A percentile compares a stretch with the other conserved stretches of the same genome.
These are phyloP conservation scores for Heteronetta atricapilla DNA, from an alignment of 2,113 vertebrate species.

Conservation along the genomic window DNA sequence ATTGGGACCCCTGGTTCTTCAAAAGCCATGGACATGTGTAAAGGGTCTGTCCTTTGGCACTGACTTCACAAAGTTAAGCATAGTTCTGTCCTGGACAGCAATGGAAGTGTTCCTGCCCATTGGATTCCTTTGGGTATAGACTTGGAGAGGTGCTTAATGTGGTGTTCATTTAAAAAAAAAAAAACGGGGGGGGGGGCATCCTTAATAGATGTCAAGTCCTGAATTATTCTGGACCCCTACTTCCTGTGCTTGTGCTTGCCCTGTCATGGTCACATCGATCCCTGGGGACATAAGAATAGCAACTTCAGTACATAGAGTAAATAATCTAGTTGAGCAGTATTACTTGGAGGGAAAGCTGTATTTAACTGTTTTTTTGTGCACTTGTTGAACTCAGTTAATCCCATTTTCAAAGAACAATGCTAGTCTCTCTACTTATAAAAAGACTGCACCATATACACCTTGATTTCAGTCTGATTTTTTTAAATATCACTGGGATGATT, in stretches of 20 bases:
- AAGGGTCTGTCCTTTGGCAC: not conserved
- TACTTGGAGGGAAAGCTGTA: not conserved
- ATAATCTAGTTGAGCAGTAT: not conserved
- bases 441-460: not conserved
- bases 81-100: not conserved
- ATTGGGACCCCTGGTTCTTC: not conserved
- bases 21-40: not conserved
- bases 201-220: not conserved
- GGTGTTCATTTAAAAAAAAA: too few relatives aligned
- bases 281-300: not conserved
- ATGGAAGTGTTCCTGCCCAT: not conserved
- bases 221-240: not conserved
- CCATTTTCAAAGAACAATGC: not conserved
- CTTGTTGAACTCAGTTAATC: constrained; percentile 1
- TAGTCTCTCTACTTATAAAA: not conserved
- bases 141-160: not conserved
- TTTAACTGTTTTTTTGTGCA: not conserved
- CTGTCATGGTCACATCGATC: not conserved
- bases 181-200: too few relatives aligned
- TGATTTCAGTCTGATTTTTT: constrained; percentile 31
- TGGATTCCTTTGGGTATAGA: not conserved
- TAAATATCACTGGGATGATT: constrained; percentile 47
- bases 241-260: not conserved
- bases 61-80: not conserved
- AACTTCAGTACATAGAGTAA: not conserved